Evolutionary conservation across 2,113 vertebrate species (phyloP).

Genomic region (Carlito syrichta): DNA sequence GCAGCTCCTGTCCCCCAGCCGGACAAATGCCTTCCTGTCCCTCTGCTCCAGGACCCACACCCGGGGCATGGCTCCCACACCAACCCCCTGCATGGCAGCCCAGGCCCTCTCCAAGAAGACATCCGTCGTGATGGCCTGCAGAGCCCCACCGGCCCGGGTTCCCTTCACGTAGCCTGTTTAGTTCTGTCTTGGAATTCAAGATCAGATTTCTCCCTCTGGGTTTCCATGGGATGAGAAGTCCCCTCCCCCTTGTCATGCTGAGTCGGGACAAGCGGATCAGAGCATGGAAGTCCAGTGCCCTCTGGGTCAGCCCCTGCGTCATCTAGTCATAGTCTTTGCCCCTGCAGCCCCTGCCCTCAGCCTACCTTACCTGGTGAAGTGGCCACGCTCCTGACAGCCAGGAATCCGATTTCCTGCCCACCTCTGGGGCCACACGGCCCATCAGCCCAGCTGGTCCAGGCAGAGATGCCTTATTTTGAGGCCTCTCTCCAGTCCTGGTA

Average conservation of each 20-base stretch:
- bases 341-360: conserved; percentile 42
- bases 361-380: not conserved
- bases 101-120: rapidly evolving
- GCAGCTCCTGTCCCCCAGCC: rapidly evolving
- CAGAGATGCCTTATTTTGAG: conserved; percentile 22
- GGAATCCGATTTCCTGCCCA: conserved; percentile 56
- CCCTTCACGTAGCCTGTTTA: rapidly evolving
- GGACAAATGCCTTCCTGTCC: rapidly evolving
- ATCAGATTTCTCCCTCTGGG: not conserved
- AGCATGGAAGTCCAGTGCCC: conserved; percentile 68
- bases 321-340: conserved; percentile 57
- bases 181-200: not conserved
- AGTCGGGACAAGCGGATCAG: conserved; percentile 56
- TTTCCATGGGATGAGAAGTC: not conserved
- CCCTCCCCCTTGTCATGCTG: not conserved
- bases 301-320: conserved; percentile 73
- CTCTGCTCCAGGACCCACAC: not conserved
- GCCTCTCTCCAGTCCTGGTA: conserved; percentile 65
- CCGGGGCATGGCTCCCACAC: no score
- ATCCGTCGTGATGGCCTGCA: not conserved
- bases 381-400: conserved; percentile 53
- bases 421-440: conserved; percentile 44
- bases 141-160: not conserved
- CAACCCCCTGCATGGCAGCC: no score
- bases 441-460: conserved; percentile 48